Evolutionary conservation across 1,140 invertebrate species (phyloP).

Genomic region (Leptestheria dahalacensis): DNA sequence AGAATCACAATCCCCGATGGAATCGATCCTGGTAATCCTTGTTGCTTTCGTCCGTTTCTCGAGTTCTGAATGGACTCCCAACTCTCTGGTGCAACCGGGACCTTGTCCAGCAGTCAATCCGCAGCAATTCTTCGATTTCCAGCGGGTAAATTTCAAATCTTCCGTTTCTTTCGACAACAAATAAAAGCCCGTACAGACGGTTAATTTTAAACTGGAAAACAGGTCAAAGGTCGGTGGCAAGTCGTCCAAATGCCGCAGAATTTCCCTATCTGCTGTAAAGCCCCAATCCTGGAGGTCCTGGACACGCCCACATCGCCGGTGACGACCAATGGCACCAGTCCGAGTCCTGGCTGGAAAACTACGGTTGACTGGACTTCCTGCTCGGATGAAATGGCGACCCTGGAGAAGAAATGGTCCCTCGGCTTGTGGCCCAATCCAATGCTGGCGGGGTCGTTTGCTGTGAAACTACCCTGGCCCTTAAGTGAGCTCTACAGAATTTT

Average conservation of each 20-base stretch:
- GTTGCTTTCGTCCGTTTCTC: background rate
- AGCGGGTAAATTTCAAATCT: background rate
- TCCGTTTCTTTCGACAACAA: no score
- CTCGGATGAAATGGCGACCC: background rate
- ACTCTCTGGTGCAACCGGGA: conserved; percentile 13
- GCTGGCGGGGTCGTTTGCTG: background rate
- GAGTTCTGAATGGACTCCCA: background rate
- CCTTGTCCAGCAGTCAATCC: background rate
- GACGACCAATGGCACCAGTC: background rate
- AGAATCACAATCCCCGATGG: no score
- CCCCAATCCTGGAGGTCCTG: background rate
- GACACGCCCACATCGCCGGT: background rate
- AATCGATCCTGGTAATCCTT: no score
- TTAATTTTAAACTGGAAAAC: background rate
- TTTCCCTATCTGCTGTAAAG: background rate
- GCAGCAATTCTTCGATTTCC: background rate
- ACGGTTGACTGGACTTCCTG: conserved; percentile 7
- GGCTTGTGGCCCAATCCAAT: conserved; percentile 6
- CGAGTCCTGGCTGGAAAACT: background rate
- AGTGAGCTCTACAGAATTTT: background rate
- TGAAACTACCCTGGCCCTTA: conserved; percentile 14
- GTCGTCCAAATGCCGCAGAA: background rate
- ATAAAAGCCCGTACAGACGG: no score
- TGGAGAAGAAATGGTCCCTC: background rate
- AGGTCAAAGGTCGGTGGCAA: background rate